Conservation (phyloP, 2,888 invertebrate genomes). For the Congeria kusceri region DNA sequence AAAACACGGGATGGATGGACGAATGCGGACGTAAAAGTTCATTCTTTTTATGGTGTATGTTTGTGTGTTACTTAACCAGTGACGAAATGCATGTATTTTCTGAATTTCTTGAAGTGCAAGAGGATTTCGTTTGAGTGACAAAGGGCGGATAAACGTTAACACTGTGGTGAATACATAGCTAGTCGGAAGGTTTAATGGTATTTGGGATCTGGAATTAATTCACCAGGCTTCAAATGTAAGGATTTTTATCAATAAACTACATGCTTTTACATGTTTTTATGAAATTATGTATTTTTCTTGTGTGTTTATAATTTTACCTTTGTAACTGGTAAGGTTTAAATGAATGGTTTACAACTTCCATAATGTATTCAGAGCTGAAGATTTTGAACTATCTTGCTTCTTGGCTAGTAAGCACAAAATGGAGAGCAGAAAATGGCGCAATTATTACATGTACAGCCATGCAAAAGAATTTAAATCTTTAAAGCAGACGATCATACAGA, state of each 20-base stretch:
- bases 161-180: too few relatives aligned
- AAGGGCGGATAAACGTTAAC: too few relatives aligned
- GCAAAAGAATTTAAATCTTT: not conserved
- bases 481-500: not conserved
- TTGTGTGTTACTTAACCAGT: slow-evolving; percentile 50
- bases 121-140: not conserved
- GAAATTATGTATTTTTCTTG: not conserved
- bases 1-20: slow-evolving; percentile 50
- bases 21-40: slow-evolving; percentile 42
- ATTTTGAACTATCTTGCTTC: too few relatives aligned
- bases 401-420: not conserved
- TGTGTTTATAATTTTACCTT: too few relatives aligned
- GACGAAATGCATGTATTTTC: slow-evolving; percentile 36
- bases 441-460: not conserved
- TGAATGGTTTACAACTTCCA: too few relatives aligned
- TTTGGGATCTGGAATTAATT: not conserved
- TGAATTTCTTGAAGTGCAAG: slow-evolving; percentile 19
- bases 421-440: not conserved
- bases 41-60: slow-evolving; percentile 28
- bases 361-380: too few relatives aligned
- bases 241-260: not conserved
- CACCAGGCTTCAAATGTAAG: not conserved
- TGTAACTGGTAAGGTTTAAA: too few relatives aligned
- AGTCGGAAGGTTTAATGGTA: too few relatives aligned
- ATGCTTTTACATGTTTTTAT: slow-evolving; percentile 2